Evolutionary conservation across 2,113 vertebrate genomes (phyloP).

Genomic region (Rhea pennata): DNA sequence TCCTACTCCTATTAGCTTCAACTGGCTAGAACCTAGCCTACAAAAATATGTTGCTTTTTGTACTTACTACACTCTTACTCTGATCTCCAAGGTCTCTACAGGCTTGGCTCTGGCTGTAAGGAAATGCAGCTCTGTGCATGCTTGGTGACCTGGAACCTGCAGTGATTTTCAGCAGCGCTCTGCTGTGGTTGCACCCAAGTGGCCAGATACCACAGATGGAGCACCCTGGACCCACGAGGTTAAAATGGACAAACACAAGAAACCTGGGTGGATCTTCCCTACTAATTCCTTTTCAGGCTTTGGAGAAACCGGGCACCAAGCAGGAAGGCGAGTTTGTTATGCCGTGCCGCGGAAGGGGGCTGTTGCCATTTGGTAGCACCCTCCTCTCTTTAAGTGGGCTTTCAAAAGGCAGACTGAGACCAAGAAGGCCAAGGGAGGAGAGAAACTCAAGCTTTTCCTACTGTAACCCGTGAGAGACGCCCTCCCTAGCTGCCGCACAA

Average conservation of each 20-base stretch:
- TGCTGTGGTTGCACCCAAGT: neutral
- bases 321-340: fast-evolving
- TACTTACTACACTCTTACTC: neutral
- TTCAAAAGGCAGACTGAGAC: neutral
- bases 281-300: neutral
- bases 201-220: neutral
- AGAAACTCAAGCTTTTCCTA: neutral
- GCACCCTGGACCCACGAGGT: neutral
- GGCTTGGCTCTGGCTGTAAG: neutral
- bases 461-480: neutral
- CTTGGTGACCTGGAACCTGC: neutral
- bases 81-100: neutral
- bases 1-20: neutral
- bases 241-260: neutral
- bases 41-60: neutral
- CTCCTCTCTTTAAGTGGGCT: neutral
- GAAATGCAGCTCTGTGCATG: neutral
- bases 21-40: neutral
- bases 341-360: neutral
- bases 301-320: neutral
- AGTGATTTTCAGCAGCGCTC: neutral
- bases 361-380: neutral
- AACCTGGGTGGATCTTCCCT: fast-evolving
- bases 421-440: neutral
- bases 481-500: fast-evolving